phyloP scores from a whole-genome alignment of 2,113 vertebrate species.

The Coregonus clupeaformis region DNA sequence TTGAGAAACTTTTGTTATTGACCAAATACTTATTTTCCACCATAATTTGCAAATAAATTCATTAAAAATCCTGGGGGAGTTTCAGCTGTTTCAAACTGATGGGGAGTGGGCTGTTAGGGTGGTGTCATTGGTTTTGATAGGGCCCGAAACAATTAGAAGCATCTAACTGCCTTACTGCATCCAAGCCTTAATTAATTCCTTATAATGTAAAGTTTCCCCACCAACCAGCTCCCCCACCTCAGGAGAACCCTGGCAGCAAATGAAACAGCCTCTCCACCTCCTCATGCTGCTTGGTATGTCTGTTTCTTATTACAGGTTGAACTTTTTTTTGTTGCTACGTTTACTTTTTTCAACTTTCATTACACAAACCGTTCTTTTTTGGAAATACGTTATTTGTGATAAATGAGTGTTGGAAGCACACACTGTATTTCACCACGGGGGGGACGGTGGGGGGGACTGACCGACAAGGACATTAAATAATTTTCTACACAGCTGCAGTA shows the following conservation, averaged over 20 bases:
- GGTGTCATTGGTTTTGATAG: conserved; percentile 43
- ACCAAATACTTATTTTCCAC: no score
- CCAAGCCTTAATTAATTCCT: conserved; percentile 62
- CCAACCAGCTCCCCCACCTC: conserved; percentile 50
- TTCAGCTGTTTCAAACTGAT: no score
- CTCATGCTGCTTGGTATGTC: conserved; percentile 65
- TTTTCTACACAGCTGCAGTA: background rate
- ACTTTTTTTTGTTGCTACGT: conserved; percentile 31
- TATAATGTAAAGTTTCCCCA: conserved; percentile 57
- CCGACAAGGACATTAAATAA: conserved; percentile 14
- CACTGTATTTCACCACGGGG: conserved; percentile 33
- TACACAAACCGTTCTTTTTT: conserved; percentile 56
- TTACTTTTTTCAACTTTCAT: conserved; percentile 55
- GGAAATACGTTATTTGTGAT: conserved; percentile 52
- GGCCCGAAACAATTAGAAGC: conserved; percentile 58
- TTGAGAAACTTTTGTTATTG: no score
- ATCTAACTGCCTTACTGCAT: conserved; percentile 62
- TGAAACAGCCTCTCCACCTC: conserved; percentile 59
- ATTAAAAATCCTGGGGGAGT: no score
- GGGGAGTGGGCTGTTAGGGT: conserved; percentile 15
- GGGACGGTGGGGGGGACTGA: conserved; percentile 7
- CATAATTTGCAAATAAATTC: no score
- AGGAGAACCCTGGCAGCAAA: conserved; percentile 62
- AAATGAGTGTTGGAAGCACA: conserved; percentile 58
- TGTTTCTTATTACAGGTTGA: conserved; percentile 76